Percentiles rank a stretch among this genome's conserved stretches.
These are phyloP conservation scores for Gisinianus flammeolus DNA, from an alignment of 2,888 invertebrate genomes.

Conservation along the genomic window DNA sequence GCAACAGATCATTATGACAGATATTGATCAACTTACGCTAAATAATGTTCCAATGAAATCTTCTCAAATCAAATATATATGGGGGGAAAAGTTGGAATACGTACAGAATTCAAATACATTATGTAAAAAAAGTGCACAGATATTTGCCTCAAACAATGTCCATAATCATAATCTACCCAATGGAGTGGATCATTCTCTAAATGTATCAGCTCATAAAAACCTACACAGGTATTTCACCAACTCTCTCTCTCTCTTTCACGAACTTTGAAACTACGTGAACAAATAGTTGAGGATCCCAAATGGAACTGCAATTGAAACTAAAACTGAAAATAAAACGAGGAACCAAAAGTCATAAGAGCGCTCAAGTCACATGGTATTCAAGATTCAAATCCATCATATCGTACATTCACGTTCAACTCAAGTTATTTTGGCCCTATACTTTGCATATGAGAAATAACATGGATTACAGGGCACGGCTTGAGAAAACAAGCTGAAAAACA, in stretches of 20 bases:
- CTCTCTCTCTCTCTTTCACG: slow-evolving; percentile 1
- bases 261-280: neutral
- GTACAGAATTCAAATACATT: neutral
- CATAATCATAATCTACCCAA: neutral
- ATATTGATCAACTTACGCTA: too few relatives aligned
- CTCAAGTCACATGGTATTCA: too few relatives aligned
- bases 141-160: neutral
- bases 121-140: neutral
- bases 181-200: neutral
- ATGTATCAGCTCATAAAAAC: neutral
- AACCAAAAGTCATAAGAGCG: too few relatives aligned
- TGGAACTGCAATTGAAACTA: neutral
- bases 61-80: too few relatives aligned
- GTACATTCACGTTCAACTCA: too few relatives aligned
- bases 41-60: too few relatives aligned
- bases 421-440: slow-evolving; percentile 1
- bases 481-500: neutral
- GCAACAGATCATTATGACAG: too few relatives aligned
- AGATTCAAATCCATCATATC: too few relatives aligned
- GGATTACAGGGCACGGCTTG: neutral
- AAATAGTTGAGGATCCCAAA: neutral
- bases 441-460: neutral
- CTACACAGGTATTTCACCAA: neutral
- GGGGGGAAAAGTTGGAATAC: too few relatives aligned
- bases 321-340: neutral